Evolutionary conservation across 1,140 invertebrate species (phyloP), one percentile per base, ranked within the genome.

Genomic region (Drosophila hydei): DNA sequence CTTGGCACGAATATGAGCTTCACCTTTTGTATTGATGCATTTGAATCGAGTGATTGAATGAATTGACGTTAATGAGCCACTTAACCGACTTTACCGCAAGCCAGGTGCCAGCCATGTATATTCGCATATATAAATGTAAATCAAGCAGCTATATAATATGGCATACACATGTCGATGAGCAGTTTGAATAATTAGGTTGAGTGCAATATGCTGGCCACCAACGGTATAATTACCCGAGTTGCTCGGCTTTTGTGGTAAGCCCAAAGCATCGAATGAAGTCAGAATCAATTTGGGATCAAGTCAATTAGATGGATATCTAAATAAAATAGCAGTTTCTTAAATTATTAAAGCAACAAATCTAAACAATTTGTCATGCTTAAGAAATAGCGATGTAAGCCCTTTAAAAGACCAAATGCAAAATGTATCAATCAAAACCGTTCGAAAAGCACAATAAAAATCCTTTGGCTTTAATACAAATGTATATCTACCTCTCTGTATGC

Each of bases 351-450:
- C 14, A 14, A 21, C 18, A 43, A 36, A 9, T 43, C 27, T 14
- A 11, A 16, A 55, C 67, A 67, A 87, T 87, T 87, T 69, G 75
- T 87, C 83, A 77, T 72, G 21, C 74, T 77, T 61, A 87, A 54
- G 43, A 65, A 77, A 65, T 70, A 51, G 40, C 23, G 47, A 65
- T 61, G 64, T 72, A 81, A 87, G 70, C 54, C 70, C 40, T 58
- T 51, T 38, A 65, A 75, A 80, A 84, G 69, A 64, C 73, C 73
- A 47, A 64, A 77, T 68, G 40, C 50, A 77, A 75, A 85, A 87
- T 85, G 63, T 87, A 85, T 85, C 81, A 85, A 85, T 85, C 81
- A 87, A 85, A 85, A 81, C 50, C 64, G 58, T 58, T 76, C 62
- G 58, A 54, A 19, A 67, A 70, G 43, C 23, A 62, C 48, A 63